phyloP scores from a whole-genome alignment of 2,797 vertebrate species.

The Manis crassicaudata region DNA sequence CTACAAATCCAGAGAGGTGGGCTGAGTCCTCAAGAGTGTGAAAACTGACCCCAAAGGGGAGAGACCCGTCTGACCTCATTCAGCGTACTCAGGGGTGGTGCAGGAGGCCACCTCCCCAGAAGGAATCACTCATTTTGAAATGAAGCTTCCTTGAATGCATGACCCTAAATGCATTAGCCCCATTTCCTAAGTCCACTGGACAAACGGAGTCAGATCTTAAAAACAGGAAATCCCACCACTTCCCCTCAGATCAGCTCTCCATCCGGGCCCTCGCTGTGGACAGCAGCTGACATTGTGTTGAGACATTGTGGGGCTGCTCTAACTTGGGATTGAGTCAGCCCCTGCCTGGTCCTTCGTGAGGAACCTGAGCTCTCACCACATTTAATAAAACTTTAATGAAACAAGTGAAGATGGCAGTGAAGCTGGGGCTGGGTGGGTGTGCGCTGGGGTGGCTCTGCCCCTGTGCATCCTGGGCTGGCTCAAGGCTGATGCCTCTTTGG shows the following conservation, averaged over 20 bases:
- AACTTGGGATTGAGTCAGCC: background rate
- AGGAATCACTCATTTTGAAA: background rate
- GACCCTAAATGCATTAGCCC: too few relatives aligned
- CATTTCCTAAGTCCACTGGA: background rate
- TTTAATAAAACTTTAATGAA: background rate
- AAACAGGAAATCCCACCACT: background rate
- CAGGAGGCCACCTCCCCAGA: too few relatives aligned
- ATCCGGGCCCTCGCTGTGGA: too few relatives aligned
- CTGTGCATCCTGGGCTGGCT: fast-evolving
- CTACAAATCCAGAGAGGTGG: background rate
- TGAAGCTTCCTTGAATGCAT: background rate
- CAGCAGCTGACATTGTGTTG: background rate
- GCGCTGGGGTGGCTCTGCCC: fast-evolving
- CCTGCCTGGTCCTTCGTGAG: background rate
- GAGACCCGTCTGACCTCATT: background rate
- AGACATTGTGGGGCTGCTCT: background rate
- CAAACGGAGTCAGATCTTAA: background rate
- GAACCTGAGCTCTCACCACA: fast-evolving
- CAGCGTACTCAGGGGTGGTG: background rate
- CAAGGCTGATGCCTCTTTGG: fast-evolving
- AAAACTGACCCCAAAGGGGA: background rate
- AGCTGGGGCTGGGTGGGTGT: background rate
- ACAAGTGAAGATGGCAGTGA: too few relatives aligned
- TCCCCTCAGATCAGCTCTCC: background rate
- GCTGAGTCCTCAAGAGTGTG: background rate